These are phyloP conservation scores for Brachyhypopomus occidentalis DNA, from an alignment of 2,113 vertebrate species.

Conservation along the genomic window DNA sequence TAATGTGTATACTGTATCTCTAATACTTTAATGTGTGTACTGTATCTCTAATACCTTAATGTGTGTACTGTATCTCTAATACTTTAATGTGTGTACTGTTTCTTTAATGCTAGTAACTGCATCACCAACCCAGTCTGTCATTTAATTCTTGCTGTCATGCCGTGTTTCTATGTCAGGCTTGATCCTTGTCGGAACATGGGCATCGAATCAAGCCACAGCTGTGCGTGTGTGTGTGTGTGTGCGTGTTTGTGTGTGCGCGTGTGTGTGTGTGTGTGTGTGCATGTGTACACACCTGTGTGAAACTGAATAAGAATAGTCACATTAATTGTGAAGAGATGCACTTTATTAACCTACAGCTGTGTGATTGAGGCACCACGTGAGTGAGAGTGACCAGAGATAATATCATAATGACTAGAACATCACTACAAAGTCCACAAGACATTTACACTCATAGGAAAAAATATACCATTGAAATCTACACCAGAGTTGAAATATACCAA, in stretches of 20 bases:
- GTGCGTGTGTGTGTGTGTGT: background rate
- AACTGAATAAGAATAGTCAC: background rate
- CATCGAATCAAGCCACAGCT: background rate
- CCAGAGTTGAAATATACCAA: background rate
- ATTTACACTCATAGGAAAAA: background rate
- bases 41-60: no score
- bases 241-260: background rate
- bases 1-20: no score
- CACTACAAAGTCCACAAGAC: slow-evolving; percentile 28
- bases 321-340: background rate
- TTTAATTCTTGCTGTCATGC: background rate
- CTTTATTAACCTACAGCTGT: slow-evolving; percentile 41
- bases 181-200: background rate
- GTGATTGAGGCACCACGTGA: slow-evolving; percentile 8
- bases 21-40: no score
- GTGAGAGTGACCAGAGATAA: background rate
- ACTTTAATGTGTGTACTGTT: no score
- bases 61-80: no score
- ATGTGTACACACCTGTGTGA: background rate
- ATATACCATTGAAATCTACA: background rate
- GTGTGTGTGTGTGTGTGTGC: background rate
- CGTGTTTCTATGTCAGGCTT: background rate
- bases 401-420: slow-evolving; percentile 3
- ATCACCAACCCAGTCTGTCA: background rate
- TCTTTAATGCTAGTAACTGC: background rate